Conservation (phyloP, 1,140 invertebrate species). For the Calliphora vicina region DNA sequence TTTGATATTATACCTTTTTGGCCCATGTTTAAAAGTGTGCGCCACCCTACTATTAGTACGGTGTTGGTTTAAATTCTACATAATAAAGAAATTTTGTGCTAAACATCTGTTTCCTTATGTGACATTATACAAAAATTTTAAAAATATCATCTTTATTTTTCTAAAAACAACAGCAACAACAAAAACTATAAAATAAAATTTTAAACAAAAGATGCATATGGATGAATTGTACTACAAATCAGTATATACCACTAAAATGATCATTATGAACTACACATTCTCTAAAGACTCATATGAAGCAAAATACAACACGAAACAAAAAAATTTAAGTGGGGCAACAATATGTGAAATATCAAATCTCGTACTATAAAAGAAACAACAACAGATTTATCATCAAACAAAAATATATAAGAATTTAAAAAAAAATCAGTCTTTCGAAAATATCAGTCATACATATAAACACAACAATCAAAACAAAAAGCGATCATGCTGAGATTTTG, state of each 20-base stretch:
- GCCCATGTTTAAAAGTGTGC: too few species aligned
- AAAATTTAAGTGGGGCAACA: slow-evolving; percentile 5
- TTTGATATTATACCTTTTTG: too few species aligned
- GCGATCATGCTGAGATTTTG: slow-evolving; percentile 16
- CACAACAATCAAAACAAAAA: neutral
- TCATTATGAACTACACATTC: neutral
- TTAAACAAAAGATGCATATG: slow-evolving; percentile 4
- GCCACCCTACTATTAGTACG: neutral
- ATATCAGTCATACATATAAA: neutral
- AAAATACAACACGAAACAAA: neutral
- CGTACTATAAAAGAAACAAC: neutral
- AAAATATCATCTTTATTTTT: neutral
- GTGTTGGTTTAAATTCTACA: too few species aligned
- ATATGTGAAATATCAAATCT: slow-evolving; percentile 4
- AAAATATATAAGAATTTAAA: neutral
- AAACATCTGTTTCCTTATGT: slow-evolving; percentile 33
- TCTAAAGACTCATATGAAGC: neutral
- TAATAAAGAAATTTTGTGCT: neutral
- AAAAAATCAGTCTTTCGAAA: neutral
- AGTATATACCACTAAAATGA: neutral
- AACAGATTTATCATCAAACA: neutral
- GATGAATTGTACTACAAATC: neutral
- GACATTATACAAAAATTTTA: slow-evolving; percentile 3
- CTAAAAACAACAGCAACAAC: too few species aligned
- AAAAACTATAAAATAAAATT: neutral